These are phyloP conservation scores for Heliopora coerulea DNA, from an alignment of 92 coral and sea anemone genomes.

Conservation along the genomic window DNA sequence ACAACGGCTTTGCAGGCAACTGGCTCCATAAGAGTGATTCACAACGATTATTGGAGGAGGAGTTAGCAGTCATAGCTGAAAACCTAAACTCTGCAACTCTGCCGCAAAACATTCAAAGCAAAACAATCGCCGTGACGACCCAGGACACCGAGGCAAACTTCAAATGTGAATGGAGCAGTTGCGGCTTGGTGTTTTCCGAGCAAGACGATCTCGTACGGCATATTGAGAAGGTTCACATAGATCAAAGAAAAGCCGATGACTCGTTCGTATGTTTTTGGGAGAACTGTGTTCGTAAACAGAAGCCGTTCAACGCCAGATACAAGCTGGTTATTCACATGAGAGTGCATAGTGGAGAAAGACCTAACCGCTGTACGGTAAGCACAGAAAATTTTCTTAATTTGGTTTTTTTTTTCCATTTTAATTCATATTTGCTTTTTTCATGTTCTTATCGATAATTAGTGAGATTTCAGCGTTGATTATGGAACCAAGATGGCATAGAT, in stretches of 20 bases:
- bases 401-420: slow-evolving; percentile 20
- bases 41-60: slow-evolving; percentile 38
- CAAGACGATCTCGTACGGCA: slow-evolving; percentile 95
- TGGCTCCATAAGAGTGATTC: slow-evolving; percentile 40
- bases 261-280: slow-evolving; percentile 97
- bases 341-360: slow-evolving; percentile 98
- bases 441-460: slow-evolving; percentile 48
- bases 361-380: slow-evolving; percentile 98
- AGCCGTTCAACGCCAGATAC: slow-evolving; percentile 91
- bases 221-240: slow-evolving; percentile 97
- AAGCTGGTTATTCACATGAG: slow-evolving; percentile 90
- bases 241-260: slow-evolving; percentile 97
- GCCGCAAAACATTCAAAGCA: neutral
- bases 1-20: slow-evolving; percentile 1
- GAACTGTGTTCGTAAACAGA: slow-evolving; percentile 84
- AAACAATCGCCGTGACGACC: neutral
- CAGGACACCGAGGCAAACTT: slow-evolving; percentile 9
- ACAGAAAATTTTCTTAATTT: too few relatives aligned
- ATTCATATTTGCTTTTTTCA: slow-evolving; percentile 27
- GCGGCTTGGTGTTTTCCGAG: slow-evolving; percentile 81
- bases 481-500: slow-evolving; percentile 8
- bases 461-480: slow-evolving; percentile 12
- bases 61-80: slow-evolving; percentile 21
- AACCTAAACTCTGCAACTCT: neutral
- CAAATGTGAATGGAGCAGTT: slow-evolving; percentile 81